These are phyloP conservation scores for Aurelia coerulea DNA, from an alignment of 30 jellyfish, hydroid and myxozoan genomes.

Conservation along the genomic window DNA sequence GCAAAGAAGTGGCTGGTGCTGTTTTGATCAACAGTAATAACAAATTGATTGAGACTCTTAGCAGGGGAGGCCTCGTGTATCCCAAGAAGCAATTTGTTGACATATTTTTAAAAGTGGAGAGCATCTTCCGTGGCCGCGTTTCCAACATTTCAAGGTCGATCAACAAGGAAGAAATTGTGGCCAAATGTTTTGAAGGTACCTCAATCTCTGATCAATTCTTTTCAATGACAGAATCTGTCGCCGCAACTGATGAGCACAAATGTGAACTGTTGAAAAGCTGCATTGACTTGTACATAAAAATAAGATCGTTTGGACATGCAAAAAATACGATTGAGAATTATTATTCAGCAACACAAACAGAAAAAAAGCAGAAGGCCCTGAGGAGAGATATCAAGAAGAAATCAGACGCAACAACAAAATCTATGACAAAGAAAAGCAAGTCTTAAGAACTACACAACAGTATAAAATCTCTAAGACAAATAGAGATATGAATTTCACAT, in stretches of 20 bases:
- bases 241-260: no score
- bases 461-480: neutral
- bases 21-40: constrained; percentile 29
- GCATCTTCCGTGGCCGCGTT: no score
- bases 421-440: constrained; percentile 23
- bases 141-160: no score
- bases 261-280: no score
- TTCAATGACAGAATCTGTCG: no score
- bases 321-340: no score
- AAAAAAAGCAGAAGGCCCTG: constrained; percentile 13
- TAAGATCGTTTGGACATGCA: no score
- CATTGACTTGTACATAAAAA: no score
- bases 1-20: constrained; percentile 54
- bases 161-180: no score
- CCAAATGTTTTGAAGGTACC: no score
- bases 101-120: neutral
- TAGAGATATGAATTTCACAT: neutral
- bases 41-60: constrained; percentile 47
- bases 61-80: constrained; percentile 65
- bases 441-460: constrained; percentile 9
- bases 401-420: constrained; percentile 18
- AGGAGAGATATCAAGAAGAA: constrained; percentile 54
- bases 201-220: no score
- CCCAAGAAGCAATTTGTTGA: constrained; percentile 44
- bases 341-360: no score